Percentiles rank a stretch among this genome's conserved stretches.
These are phyloP conservation scores for Zhuqinia jingwanae DNA, from an alignment of 2,888 invertebrate species.

Conservation along the genomic window DNA sequence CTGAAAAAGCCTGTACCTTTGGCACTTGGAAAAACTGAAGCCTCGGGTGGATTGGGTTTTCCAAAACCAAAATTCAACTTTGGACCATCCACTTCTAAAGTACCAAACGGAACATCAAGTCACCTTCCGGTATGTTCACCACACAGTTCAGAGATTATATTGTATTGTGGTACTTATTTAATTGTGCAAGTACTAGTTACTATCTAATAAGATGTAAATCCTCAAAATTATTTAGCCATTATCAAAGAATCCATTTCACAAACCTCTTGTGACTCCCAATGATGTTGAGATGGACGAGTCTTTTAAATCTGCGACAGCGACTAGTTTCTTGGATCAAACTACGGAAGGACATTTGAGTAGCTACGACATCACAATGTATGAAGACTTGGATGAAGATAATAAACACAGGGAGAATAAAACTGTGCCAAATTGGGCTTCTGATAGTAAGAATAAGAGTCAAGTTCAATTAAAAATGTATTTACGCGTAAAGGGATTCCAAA, in stretches of 20 bases:
- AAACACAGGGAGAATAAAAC: constrained; percentile 75
- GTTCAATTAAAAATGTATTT: no score
- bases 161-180: no score
- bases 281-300: constrained; percentile 60
- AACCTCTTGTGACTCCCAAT: constrained; percentile 2
- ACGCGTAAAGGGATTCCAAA: neutral
- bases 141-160: no score
- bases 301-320: constrained; percentile 61
- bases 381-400: constrained; percentile 76
- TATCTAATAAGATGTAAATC: no score
- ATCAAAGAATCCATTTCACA: constrained; percentile 37
- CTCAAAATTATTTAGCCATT: constrained; percentile 25
- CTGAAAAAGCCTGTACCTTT: constrained; percentile 37
- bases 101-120: neutral
- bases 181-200: no score
- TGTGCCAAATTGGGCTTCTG: constrained; percentile 74
- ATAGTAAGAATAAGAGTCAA: constrained; percentile 72
- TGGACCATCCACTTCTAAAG: constrained; percentile 12
- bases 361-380: constrained; percentile 76
- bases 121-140: neutral
- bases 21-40: neutral
- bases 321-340: constrained; percentile 69
- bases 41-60: neutral
- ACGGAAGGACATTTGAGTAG: constrained; percentile 65
- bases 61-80: constrained; percentile 40